Conservation (phyloP, 2,113 vertebrate species). For the Prunella himalayana region DNA sequence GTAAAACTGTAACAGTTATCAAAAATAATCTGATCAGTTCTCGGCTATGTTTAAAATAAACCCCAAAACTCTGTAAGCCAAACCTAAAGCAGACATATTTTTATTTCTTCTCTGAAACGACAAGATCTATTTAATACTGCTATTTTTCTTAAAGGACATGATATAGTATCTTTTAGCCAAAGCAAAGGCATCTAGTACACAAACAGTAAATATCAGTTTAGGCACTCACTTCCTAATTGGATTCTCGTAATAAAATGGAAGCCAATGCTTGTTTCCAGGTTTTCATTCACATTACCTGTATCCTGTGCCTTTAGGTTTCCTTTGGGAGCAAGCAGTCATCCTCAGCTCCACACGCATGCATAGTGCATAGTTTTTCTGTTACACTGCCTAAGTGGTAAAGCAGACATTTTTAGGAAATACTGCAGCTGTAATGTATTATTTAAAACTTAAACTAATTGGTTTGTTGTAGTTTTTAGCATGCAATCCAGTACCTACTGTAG, state of each 20-base stretch:
- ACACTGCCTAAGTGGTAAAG: slow-evolving; percentile 3
- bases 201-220: slow-evolving; percentile 26
- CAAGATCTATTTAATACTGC: slow-evolving; percentile 20
- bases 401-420: slow-evolving; percentile 38
- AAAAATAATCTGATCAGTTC: slow-evolving; percentile 24
- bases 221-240: slow-evolving; percentile 22
- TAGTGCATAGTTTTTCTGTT: background rate
- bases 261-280: background rate
- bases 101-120: slow-evolving; percentile 37
- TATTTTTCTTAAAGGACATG: slow-evolving; percentile 40
- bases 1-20: background rate
- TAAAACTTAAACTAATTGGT: slow-evolving; percentile 1
- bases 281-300: slow-evolving; percentile 1
- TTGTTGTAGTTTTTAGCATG: slow-evolving; percentile 19
- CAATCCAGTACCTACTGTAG: background rate
- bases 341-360: background rate
- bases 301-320: slow-evolving; percentile 51
- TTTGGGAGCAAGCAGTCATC: slow-evolving; percentile 35
- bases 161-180: slow-evolving; percentile 22
- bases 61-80: background rate
- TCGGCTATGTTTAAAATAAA: slow-evolving; percentile 33
- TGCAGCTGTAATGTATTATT: slow-evolving; percentile 4
- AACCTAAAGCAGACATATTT: background rate
- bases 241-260: slow-evolving; percentile 42
- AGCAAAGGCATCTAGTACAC: slow-evolving; percentile 19